phyloP scores from a whole-genome alignment of 2,888 invertebrate species.

The Caenorhabditis japonica region DNA sequence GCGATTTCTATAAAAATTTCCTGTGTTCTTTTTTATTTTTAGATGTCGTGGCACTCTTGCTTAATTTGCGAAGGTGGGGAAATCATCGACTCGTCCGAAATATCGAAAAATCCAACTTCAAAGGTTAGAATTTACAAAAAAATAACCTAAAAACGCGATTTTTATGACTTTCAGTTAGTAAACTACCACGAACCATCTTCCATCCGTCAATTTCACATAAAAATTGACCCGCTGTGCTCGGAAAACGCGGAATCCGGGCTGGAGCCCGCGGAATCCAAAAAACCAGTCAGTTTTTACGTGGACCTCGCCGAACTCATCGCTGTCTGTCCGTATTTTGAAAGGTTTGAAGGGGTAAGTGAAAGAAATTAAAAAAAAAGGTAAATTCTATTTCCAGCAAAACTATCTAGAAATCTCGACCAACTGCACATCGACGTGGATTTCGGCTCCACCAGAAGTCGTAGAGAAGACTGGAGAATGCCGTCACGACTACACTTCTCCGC shows the following conservation, averaged over 20 bases:
- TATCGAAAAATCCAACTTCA: neutral
- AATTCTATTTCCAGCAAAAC: constrained; percentile 4
- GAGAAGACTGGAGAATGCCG: neutral
- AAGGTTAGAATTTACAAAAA: constrained; percentile 9
- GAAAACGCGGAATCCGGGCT: neutral
- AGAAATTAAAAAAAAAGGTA: neutral
- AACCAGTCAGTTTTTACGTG: constrained; percentile 21
- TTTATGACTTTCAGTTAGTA: constrained; percentile 15
- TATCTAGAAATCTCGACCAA: constrained; percentile 28
- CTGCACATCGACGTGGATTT: constrained; percentile 21
- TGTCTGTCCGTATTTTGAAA: constrained; percentile 22
- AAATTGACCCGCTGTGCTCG: constrained; percentile 10
- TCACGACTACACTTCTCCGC: constrained; percentile 5
- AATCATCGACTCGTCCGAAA: neutral
- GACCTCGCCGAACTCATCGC: constrained; percentile 18
- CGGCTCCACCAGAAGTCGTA: neutral
- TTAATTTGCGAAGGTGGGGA: neutral
- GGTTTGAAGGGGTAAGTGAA: constrained; percentile 13
- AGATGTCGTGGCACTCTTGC: constrained; percentile 28
- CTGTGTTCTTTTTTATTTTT: neutral
- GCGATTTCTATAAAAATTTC: neutral
- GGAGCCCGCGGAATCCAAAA: neutral
- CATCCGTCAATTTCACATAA: constrained; percentile 25
- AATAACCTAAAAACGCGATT: too few relatives aligned
- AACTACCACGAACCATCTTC: constrained; percentile 31